These are phyloP conservation scores for Myrmecophaga tridactyla DNA, from an alignment of 2,113 vertebrate genomes.

Conservation along the genomic window DNA sequence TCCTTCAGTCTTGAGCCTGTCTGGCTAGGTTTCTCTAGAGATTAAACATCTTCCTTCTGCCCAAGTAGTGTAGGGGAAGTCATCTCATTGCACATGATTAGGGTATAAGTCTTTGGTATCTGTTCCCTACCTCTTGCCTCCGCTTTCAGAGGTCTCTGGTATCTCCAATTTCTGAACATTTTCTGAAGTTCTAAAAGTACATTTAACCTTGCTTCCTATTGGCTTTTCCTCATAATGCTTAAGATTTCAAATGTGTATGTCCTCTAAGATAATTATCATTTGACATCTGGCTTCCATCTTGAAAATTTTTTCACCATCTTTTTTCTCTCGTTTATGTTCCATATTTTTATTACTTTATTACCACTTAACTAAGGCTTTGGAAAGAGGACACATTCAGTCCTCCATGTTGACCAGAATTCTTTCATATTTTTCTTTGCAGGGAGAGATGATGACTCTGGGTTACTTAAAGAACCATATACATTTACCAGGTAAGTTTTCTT, in stretches of 20 bases:
- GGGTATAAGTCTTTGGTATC: not conserved
- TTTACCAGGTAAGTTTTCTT: constrained; percentile 7
- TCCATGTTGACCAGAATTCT: constrained; percentile 1
- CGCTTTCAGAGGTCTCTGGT: not conserved
- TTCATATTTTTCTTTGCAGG: constrained; percentile 29
- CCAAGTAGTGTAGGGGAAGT: not conserved
- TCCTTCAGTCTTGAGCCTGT: not conserved
- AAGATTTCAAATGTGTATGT: not conserved
- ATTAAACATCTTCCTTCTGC: not conserved
- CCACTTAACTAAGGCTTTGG: constrained; percentile 4
- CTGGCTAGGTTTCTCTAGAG: not conserved
- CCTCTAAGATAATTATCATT: not conserved
- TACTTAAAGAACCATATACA: not conserved
- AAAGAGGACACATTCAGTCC: not conserved
- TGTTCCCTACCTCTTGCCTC: not conserved
- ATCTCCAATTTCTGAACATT: not conserved
- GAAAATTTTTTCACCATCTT: not conserved
- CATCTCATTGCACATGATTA: not conserved
- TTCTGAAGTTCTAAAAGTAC: not conserved
- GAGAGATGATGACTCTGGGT: not conserved
- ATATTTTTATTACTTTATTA: constrained; percentile 37
- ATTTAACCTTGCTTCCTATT: not conserved
- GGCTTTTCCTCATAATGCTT: not conserved
- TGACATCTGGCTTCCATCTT: constrained; percentile 39
- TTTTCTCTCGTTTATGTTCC: not conserved